A percentile compares a stretch with the other conserved stretches of the same genome.
Evolutionary conservation across 2,888 invertebrate species (phyloP).

Genomic region (Axea sp.): DNA sequence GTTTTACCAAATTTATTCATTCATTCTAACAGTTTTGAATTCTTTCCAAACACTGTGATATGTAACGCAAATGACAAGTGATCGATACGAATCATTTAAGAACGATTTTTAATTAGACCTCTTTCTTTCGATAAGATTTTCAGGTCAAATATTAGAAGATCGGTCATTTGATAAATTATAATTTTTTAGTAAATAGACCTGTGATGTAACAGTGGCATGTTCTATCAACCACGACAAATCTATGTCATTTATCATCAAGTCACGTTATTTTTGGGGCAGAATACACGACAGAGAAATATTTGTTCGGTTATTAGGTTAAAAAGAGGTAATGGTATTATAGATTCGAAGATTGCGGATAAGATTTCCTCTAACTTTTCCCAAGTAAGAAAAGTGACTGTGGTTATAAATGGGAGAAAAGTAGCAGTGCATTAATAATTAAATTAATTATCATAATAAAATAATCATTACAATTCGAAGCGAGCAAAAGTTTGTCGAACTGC

Average conservation of each 20-base stretch:
- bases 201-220: conserved; percentile 25
- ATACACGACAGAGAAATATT: conserved; percentile 31
- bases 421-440: conserved; percentile 8
- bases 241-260: conserved; percentile 34
- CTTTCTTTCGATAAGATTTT: conserved; percentile 13
- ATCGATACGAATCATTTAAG: neutral
- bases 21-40: neutral
- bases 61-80: conserved; percentile 5
- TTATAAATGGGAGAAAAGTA: neutral
- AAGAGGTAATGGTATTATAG: neutral
- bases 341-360: neutral
- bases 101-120: conserved; percentile 17
- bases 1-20: too few species aligned
- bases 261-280: conserved; percentile 11
- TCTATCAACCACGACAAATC: conserved; percentile 35
- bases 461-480: neutral
- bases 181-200: conserved; percentile 10
- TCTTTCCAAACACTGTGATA: conserved; percentile 1
- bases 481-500: conserved; percentile 3
- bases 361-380: neutral
- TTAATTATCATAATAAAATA: conserved; percentile 26
- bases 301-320: conserved; percentile 4
- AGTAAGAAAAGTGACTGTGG: neutral
- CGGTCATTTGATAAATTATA: conserved; percentile 13
- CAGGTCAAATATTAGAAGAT: conserved; percentile 23